Evolutionary conservation across 1,140 invertebrate genomes (phyloP).

Genomic region (Brachionus calyciflorus): DNA sequence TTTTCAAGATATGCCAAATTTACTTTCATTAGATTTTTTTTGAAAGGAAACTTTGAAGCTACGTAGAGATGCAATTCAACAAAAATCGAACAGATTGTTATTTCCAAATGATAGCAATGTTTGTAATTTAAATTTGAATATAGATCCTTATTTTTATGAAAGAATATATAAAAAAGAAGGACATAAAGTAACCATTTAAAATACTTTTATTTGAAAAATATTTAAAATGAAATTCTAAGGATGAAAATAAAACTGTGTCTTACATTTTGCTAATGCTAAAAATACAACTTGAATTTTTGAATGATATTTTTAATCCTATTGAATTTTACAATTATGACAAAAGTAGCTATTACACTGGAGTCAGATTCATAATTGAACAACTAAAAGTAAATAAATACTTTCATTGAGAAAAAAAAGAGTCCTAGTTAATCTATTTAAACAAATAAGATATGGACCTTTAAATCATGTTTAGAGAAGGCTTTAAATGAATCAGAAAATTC

Average conservation of each 20-base stretch:
- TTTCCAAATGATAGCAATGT: neutral
- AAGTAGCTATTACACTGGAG: neutral
- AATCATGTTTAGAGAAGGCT: neutral
- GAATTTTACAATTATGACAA: conserved; percentile 1
- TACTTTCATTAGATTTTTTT: no score
- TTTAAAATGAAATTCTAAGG: neutral
- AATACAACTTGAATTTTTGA: neutral
- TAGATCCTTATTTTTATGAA: conserved; percentile 19
- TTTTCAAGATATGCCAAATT: no score
- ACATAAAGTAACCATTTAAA: neutral
- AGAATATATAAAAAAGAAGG: neutral
- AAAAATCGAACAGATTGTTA: neutral
- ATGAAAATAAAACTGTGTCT: neutral
- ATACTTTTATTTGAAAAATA: neutral
- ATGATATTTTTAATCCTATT: conserved; percentile 1
- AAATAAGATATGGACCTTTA: conserved; percentile 7
- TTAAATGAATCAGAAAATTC: neutral
- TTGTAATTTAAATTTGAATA: neutral
- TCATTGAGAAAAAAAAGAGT: neutral
- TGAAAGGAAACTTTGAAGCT: neutral
- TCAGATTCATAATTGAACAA: neutral
- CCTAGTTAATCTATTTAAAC: no score
- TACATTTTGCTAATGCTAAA: neutral
- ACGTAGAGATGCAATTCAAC: neutral
- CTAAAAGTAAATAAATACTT: conserved; percentile 8